These are phyloP conservation scores for Drosophila robusta DNA, from an alignment of 2,888 invertebrate species.

Conservation along the genomic window DNA sequence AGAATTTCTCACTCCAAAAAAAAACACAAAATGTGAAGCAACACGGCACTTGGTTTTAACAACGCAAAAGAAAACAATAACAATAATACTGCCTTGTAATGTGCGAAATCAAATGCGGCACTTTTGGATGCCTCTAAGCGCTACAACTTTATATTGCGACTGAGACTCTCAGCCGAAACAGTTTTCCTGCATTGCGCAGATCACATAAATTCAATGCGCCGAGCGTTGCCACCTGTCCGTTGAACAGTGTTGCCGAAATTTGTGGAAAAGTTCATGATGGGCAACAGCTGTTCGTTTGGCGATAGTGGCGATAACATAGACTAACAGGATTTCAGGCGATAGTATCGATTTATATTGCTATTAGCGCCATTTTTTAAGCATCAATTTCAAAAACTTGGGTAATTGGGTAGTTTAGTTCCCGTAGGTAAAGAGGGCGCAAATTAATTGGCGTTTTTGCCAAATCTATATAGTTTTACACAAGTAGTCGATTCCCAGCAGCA, in stretches of 20 bases:
- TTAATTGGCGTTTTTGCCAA: too few species aligned
- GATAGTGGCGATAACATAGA: neutral
- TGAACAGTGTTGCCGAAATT: conserved; percentile 26
- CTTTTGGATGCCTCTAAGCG: conserved; percentile 14
- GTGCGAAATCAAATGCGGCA: conserved; percentile 40
- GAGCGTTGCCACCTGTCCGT: conserved; percentile 36
- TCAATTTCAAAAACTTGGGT: too few species aligned
- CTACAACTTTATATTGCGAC: conserved; percentile 66
- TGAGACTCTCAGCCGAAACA: conserved; percentile 35
- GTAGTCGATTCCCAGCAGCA: too few species aligned
- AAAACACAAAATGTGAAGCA: conserved; percentile 7
- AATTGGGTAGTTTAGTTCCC: too few species aligned
- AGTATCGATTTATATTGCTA: conserved; percentile 1
- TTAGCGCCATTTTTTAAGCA: neutral
- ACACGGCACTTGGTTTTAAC: conserved; percentile 23
- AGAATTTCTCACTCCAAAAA: conserved; percentile 27
- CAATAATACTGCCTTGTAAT: conserved; percentile 67
- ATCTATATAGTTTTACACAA: too few species aligned
- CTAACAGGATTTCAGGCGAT: conserved; percentile 3
- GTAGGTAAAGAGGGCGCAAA: too few species aligned
- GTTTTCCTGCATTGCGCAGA: conserved; percentile 46
- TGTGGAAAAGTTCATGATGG: conserved; percentile 13
- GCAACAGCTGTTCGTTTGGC: conserved; percentile 28
- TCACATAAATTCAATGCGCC: conserved; percentile 40
- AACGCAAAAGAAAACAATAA: conserved; percentile 50